A percentile compares a stretch with the other conserved stretches of the same genome.
These are phyloP conservation scores for Spinus pinus DNA, from an alignment of 2,797 vertebrate species.

Conservation along the genomic window DNA sequence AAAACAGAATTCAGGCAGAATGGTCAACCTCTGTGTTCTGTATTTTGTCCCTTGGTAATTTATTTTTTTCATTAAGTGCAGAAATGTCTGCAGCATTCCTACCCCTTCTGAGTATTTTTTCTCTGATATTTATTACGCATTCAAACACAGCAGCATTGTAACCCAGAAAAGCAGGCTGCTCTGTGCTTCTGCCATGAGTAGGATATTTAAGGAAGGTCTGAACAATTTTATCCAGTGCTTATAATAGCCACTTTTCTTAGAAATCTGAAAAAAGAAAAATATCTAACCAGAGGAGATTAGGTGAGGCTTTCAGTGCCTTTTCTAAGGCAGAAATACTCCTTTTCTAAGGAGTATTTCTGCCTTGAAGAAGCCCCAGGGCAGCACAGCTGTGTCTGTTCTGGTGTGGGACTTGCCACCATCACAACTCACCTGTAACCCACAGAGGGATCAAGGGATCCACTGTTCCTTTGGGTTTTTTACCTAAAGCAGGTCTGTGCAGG, in stretches of 20 bases:
- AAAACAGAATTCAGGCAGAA: not conserved
- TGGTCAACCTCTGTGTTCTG: not conserved
- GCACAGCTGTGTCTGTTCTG: not conserved
- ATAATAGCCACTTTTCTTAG: not conserved
- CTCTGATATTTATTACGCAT: not conserved
- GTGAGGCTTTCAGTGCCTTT: not conserved
- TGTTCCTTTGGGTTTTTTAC: not conserved
- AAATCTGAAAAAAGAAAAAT: not conserved
- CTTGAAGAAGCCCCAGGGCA: not conserved
- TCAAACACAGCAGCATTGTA: not conserved
- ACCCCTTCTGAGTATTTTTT: not conserved
- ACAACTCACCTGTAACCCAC: not conserved
- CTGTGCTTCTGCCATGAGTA: not conserved
- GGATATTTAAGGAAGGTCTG: not conserved
- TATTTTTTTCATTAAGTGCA: not conserved
- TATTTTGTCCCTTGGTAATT: not conserved
- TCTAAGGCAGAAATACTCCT: not conserved
- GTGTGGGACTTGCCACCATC: not conserved
- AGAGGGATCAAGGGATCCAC: not conserved
- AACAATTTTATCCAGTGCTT: not conserved
- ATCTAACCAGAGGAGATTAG: not conserved
- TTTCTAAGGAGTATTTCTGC: not conserved
- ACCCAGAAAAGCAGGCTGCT: not conserved
- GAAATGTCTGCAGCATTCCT: not conserved
- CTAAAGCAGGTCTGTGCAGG: not conserved